phyloP scores from a whole-genome alignment of 1,140 invertebrate genomes.

The Dinoponera quadriceps region DNA sequence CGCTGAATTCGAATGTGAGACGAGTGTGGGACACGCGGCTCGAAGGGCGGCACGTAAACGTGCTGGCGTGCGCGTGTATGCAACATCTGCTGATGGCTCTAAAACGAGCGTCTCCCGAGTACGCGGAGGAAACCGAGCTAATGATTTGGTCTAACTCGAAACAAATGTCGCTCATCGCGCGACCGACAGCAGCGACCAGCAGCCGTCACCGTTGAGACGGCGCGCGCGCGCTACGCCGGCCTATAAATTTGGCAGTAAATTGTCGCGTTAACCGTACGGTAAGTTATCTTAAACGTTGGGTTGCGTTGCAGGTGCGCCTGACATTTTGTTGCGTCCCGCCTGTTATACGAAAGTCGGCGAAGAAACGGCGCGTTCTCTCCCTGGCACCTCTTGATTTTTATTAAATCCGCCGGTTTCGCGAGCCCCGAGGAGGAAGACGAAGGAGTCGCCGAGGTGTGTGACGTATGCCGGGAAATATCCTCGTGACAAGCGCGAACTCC shows the following conservation, averaged over 20 bases:
- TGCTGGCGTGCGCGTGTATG: too few species aligned
- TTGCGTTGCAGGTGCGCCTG: constrained; percentile 31
- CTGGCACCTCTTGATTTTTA: constrained; percentile 31
- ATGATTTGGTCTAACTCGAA: constrained; percentile 57
- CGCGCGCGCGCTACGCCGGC: not conserved
- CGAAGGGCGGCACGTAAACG: constrained; percentile 16
- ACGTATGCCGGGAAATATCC: too few species aligned
- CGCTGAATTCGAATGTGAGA: not conserved
- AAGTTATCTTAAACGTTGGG: constrained; percentile 48
- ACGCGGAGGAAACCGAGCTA: constrained; percentile 30
- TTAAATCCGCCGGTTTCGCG: constrained; percentile 18
- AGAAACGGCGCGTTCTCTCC: not conserved
- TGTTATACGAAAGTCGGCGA: not conserved
- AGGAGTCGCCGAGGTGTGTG: not conserved
- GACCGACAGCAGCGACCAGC: not conserved
- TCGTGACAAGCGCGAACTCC: too few species aligned
- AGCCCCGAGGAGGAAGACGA: not conserved
- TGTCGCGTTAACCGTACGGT: constrained; percentile 40
- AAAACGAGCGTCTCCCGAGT: constrained; percentile 47
- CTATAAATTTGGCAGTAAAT: constrained; percentile 59
- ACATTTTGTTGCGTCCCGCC: constrained; percentile 14
- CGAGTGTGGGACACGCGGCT: constrained; percentile 13
- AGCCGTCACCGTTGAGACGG: not conserved
- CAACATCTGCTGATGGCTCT: constrained; percentile 54
- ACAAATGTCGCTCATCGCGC: constrained; percentile 46